These are phyloP conservation scores for Lordiphosa fenestrarum DNA, from an alignment of 2,888 invertebrate species.

Conservation along the genomic window DNA sequence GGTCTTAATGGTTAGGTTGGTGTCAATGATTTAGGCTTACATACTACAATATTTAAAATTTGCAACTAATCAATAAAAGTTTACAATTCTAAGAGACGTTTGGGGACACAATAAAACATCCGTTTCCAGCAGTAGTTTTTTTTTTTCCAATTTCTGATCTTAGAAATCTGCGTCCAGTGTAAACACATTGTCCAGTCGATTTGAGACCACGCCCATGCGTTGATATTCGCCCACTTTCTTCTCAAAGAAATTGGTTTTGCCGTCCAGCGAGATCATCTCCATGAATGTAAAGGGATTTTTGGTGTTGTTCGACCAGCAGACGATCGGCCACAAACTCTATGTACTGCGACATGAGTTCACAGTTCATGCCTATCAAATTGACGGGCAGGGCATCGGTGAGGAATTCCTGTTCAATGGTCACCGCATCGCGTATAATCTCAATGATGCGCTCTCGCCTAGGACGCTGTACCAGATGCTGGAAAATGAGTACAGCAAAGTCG, in stretches of 20 bases:
- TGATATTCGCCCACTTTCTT: conserved; percentile 99
- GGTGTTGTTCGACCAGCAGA: conserved; percentile 91
- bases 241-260: conserved; percentile 99
- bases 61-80: too few relatives aligned
- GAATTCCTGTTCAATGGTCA: conserved; percentile 97
- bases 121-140: conserved; percentile 41
- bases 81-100: too few relatives aligned
- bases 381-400: conserved; percentile 97
- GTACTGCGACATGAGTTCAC: conserved; percentile 95
- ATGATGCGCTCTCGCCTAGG: conserved; percentile 89
- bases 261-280: conserved; percentile 98
- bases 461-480: conserved; percentile 94
- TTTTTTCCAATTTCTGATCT: conserved; percentile 5
- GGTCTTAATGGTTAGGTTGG: too few relatives aligned
- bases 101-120: neutral
- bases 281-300: conserved; percentile 99
- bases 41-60: too few relatives aligned
- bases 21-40: too few relatives aligned
- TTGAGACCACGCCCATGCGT: conserved; percentile 94
- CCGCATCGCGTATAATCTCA: conserved; percentile 94
- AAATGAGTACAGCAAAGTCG: conserved; percentile 99
- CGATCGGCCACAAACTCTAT: conserved; percentile 99
- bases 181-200: conserved; percentile 86
- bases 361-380: conserved; percentile 98
- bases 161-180: conserved; percentile 94